Evolutionary conservation across 2,888 invertebrate species (phyloP).

Genomic region (Heliconius charithonia): DNA sequence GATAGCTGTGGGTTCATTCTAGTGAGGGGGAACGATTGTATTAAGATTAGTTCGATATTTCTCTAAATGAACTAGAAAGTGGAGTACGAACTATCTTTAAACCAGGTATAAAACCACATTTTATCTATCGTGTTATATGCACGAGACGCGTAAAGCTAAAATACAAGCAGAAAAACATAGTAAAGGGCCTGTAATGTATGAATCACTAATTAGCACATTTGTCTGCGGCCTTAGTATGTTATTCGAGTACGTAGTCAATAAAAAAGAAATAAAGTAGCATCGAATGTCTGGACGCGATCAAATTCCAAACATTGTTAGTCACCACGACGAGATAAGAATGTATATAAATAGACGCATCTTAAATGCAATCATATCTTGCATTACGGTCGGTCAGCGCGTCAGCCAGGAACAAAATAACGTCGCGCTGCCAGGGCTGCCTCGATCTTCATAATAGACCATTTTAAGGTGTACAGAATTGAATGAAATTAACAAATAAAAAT

Average conservation of each 20-base stretch:
- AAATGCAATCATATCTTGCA: constrained; percentile 47
- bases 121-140: too few relatives aligned
- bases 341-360: constrained; percentile 49
- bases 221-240: constrained; percentile 3
- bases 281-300: constrained; percentile 31
- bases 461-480: too few relatives aligned
- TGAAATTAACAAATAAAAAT: too few relatives aligned
- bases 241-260: constrained; percentile 3
- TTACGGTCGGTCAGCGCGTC: constrained; percentile 36
- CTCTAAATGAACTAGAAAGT: not conserved
- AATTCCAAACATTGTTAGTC: constrained; percentile 47
- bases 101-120: not conserved
- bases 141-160: too few relatives aligned
- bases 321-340: constrained; percentile 45
- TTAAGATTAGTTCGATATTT: not conserved
- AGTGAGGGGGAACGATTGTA: not conserved
- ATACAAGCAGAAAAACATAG: not conserved
- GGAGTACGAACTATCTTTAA: not conserved
- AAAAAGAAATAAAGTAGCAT: constrained; percentile 20
- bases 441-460: not conserved
- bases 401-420: constrained; percentile 33
- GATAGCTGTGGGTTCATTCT: not conserved
- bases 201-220: constrained; percentile 18
- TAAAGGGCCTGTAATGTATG: not conserved
- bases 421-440: constrained; percentile 23